Conservation (phyloP, 2,797 vertebrate genomes). For the Helostoma temminkii region DNA sequence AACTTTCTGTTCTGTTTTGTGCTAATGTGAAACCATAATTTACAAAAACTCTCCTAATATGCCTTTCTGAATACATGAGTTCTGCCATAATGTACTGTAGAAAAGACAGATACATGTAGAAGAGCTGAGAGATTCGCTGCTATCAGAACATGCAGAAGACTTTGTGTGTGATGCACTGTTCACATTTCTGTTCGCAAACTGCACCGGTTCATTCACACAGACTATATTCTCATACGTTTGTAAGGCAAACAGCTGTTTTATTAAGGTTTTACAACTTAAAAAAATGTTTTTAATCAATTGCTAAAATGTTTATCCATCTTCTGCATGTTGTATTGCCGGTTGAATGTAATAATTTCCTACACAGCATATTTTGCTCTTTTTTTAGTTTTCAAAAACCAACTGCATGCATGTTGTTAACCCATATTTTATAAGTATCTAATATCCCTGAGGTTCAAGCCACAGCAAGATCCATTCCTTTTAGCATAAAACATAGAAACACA, state of each 20-base stretch:
- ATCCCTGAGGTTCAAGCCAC: constrained; percentile 1
- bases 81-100: not conserved
- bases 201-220: not conserved
- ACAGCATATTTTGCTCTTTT: not conserved
- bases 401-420: not conserved
- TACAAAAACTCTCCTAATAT: not conserved
- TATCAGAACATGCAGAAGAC: no score
- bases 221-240: not conserved
- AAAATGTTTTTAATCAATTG: no score
- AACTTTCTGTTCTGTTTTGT: not conserved
- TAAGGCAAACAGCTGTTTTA: not conserved
- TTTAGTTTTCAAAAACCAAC: not conserved
- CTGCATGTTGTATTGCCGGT: not conserved
- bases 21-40: not conserved
- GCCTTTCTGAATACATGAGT: not conserved
- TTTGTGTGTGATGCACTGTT: no score
- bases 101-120: no score
- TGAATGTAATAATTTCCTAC: not conserved
- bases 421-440: constrained; percentile 1
- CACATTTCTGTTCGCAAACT: not conserved
- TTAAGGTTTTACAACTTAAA: not conserved
- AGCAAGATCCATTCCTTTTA: not conserved
- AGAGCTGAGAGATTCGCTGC: no score
- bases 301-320: not conserved
- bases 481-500: constrained; percentile 2